Evolutionary conservation across 2,797 vertebrate genomes (phyloP), one percentile per base, ranked within the genome.

Genomic region (Typhlichthys subterraneus): DNA sequence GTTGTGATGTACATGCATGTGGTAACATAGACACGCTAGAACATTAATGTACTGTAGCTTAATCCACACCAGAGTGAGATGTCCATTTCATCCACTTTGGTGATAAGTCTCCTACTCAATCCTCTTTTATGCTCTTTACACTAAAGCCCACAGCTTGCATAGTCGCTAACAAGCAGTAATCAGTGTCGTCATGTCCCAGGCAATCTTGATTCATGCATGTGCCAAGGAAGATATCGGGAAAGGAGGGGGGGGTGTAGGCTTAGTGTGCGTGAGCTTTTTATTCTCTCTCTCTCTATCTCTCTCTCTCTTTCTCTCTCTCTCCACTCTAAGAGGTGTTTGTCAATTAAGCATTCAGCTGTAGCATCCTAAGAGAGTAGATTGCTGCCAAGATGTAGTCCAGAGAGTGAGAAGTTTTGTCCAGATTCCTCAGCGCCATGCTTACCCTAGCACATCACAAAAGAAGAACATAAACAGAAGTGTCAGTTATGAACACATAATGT

Each of bases 361-460:
- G 55, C 3, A 29, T 73, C 72, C 31, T 2, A 8, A 12, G n/a
- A 50, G 63, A 53, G 55, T 14, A 10, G 42, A 0, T 45, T 13
- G n/a, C 54, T 57, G 29, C 17, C 45, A 7, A 53, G 12, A 31
- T 23, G 72, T 48, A 45, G 57, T 66, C 46, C 19, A 45, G 59
- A 6, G 7, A 17, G 53, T 55, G 9, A 4, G 2, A 58, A 45
- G 45, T 42, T 65, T 71, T 31, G 63, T 53, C 45, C 56, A 57
- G 67, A 59, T 45, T 70, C 59, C 23, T 70, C 69, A 8, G 67
- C 60, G 61, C 45, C 48, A n/a, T 72, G 63, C 72, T 75, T 63
- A 66, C 63, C 81, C 86, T 87, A 45, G 19, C 10, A 79, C 67
- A 76, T 15, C 33, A 75, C 31, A 84, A 69, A 33, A 65, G 45